Evolutionary conservation across 2,113 vertebrate genomes (phyloP).

Genomic region (Arothron firmamentum): DNA sequence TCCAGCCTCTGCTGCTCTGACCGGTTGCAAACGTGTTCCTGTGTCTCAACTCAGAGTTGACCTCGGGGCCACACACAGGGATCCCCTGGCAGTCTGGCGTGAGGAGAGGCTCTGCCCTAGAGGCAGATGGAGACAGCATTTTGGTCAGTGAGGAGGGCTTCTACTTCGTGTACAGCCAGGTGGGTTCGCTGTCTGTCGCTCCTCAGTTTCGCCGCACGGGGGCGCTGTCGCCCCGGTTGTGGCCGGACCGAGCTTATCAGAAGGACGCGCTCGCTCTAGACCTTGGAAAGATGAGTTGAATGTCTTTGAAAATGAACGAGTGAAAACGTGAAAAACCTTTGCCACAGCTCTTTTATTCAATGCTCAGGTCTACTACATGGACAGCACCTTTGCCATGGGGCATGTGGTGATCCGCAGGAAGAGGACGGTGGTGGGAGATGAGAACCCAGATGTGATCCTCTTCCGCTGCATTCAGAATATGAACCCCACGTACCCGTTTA

Average conservation of each 20-base stretch:
- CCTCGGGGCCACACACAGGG: conserved; percentile 46
- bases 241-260: neutral
- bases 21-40: conserved; percentile 10
- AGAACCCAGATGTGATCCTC: conserved; percentile 82
- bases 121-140: conserved; percentile 82
- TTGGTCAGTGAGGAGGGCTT: conserved; percentile 86
- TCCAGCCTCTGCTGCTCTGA: neutral
- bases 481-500: conserved; percentile 80
- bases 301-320: neutral
- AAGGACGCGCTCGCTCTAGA: conserved; percentile 15
- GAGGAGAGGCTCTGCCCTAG: conserved; percentile 83
- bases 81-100: conserved; percentile 90
- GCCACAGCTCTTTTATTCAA: neutral
- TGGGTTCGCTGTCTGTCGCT: conserved; percentile 42
- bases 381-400: conserved; percentile 87
- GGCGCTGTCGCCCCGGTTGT: conserved; percentile 27
- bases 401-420: conserved; percentile 90
- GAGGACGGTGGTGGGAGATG: conserved; percentile 84
- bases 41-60: conserved; percentile 47
- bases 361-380: conserved; percentile 86
- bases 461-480: conserved; percentile 94
- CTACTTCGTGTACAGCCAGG: conserved; percentile 96
- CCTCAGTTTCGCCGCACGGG: conserved; percentile 24
- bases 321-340: neutral
- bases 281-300: conserved; percentile 28